These are phyloP conservation scores for Channallabes apus DNA, from an alignment of 2,797 vertebrate species.

Conservation along the genomic window DNA sequence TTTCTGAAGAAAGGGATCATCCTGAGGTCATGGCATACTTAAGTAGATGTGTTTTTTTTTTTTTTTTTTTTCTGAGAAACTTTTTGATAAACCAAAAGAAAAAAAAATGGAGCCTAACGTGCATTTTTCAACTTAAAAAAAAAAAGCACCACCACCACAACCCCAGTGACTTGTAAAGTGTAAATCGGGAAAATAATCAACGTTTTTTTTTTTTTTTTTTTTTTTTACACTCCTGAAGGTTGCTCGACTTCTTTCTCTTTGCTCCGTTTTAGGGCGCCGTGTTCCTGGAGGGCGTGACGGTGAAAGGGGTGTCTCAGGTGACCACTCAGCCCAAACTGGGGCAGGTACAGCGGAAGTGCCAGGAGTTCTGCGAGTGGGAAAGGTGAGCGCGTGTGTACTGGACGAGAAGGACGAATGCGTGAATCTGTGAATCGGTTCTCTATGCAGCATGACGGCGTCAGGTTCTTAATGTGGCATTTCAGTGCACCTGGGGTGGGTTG, in stretches of 20 bases:
- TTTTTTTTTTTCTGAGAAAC: background rate
- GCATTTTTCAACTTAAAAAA: background rate
- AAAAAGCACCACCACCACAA: background rate
- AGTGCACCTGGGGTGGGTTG: background rate
- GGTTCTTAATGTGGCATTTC: background rate
- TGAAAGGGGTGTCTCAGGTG: slow-evolving; percentile 90
- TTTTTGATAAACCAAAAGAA: background rate
- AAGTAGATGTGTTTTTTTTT: background rate
- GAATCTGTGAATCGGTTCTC: background rate
- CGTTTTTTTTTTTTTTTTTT: too few species aligned
- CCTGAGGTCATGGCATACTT: slow-evolving; percentile 1
- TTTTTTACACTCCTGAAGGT: too few species aligned
- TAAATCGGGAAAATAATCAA: background rate
- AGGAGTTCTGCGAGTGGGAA: slow-evolving; percentile 93
- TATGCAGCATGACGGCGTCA: background rate
- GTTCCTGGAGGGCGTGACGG: slow-evolving; percentile 91
- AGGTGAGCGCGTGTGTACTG: slow-evolving; percentile 73
- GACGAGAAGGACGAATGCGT: too few species aligned
- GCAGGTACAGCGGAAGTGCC: slow-evolving; percentile 89
- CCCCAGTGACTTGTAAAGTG: background rate
- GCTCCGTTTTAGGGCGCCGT: slow-evolving; percentile 80
- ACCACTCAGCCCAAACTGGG: slow-evolving; percentile 90
- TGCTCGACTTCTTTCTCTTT: too few species aligned
- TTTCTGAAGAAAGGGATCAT: slow-evolving; percentile 10
- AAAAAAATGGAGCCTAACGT: background rate